Conservation (phyloP, 2,797 vertebrate species). For the Danionella dracula region DNA sequence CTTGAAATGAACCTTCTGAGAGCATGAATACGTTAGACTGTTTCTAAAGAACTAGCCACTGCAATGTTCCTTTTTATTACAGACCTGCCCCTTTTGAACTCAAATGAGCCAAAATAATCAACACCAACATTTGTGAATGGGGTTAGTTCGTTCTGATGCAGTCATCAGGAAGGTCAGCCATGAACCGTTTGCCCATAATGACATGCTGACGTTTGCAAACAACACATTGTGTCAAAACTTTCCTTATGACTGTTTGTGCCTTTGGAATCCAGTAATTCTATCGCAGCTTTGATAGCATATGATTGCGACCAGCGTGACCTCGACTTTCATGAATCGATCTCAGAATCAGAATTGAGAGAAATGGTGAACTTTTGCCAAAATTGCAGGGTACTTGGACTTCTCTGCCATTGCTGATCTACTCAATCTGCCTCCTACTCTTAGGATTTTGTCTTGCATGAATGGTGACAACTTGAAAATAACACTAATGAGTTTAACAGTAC, state of each 20-base stretch:
- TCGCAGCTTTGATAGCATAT: background rate
- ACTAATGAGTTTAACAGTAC: background rate
- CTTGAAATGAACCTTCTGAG: conserved; percentile 3
- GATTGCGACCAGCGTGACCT: background rate
- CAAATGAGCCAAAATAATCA: conserved; percentile 10
- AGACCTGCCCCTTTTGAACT: background rate
- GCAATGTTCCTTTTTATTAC: background rate
- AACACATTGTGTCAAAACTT: background rate
- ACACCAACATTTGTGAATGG: conserved; percentile 17
- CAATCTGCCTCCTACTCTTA: background rate
- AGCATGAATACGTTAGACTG: background rate
- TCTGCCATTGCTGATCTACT: background rate
- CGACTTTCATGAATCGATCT: background rate
- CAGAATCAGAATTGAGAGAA: background rate
- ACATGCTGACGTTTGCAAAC: background rate
- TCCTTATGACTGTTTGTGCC: background rate
- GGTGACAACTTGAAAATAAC: background rate
- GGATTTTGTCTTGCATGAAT: background rate
- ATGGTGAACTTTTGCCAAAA: conserved; percentile 1
- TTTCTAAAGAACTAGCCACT: background rate
- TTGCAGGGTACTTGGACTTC: background rate
- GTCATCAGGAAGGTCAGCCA: conserved; percentile 1
- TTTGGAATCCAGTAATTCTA: background rate
- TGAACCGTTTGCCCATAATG: background rate
- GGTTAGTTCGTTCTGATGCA: conserved; percentile 3